Evolutionary conservation across 1,140 invertebrate species (phyloP).

Genomic region (Nephotettix cincticeps): DNA sequence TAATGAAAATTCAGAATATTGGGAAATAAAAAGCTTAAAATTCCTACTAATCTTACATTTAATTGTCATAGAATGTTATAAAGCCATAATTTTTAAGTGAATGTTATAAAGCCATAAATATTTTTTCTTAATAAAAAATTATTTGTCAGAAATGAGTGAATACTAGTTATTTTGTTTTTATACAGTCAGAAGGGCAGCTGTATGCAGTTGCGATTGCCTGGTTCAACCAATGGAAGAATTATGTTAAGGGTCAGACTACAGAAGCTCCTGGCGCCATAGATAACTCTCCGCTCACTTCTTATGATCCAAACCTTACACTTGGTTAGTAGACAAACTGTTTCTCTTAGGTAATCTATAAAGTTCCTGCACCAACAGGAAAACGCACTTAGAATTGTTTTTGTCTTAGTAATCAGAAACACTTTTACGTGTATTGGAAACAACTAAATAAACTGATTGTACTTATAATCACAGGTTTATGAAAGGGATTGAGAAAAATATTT

Average conservation of each 20-base stretch:
- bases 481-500: too few species aligned
- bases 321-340: background rate
- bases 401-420: background rate
- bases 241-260: constrained; percentile 71
- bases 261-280: constrained; percentile 86
- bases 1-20: background rate
- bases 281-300: constrained; percentile 68
- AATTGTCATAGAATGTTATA: background rate
- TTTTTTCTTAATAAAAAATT: background rate
- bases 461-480: too few species aligned
- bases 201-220: constrained; percentile 86
- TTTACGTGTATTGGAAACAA: too few species aligned
- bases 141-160: background rate
- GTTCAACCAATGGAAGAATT: constrained; percentile 89
- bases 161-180: constrained; percentile 1
- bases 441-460: too few species aligned
- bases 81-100: background rate
- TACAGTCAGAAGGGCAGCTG: constrained; percentile 53
- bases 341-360: background rate
- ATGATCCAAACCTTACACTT: constrained; percentile 38
- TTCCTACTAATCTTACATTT: background rate
- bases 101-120: background rate
- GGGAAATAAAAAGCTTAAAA: background rate
- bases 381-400: background rate
- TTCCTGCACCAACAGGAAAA: background rate